A percentile compares a stretch with the other conserved stretches of the same genome.
phyloP scores from a whole-genome alignment of 2,113 vertebrate species.

The Oreochromis aureus region DNA sequence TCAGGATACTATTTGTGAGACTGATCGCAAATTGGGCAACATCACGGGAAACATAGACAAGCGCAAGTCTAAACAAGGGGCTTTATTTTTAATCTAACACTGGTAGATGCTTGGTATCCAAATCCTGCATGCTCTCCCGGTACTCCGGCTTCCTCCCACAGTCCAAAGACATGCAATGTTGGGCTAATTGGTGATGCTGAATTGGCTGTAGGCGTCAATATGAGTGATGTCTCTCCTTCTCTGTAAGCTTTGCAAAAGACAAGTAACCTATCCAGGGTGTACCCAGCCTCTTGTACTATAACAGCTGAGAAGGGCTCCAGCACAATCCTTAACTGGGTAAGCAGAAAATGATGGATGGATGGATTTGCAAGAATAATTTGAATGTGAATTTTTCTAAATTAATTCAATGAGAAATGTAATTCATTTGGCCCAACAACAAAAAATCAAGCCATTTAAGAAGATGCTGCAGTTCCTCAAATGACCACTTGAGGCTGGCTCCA shows the following conservation, averaged over 20 bases:
- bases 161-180: not conserved
- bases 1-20: not conserved
- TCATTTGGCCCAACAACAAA: not conserved
- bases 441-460: not conserved
- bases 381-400: not conserved
- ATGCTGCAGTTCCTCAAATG: not conserved
- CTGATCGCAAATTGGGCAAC: rapidly evolving
- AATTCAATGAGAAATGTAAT: not conserved
- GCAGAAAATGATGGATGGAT: not conserved
- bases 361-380: not conserved
- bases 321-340: not conserved
- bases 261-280: not conserved
- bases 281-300: not conserved
- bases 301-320: not conserved
- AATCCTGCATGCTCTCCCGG: not conserved
- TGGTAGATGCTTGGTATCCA: not conserved
- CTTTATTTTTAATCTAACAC: not conserved
- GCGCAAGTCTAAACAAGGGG: not conserved
- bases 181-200: not conserved
- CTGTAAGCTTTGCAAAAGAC: not conserved
- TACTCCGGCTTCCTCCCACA: not conserved
- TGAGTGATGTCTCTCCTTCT: rapidly evolving
- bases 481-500: not conserved
- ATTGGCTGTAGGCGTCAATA: not conserved
- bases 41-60: not conserved